Evolutionary conservation across 2,888 invertebrate genomes (phyloP).

Genomic region (Lithosia quadra): DNA sequence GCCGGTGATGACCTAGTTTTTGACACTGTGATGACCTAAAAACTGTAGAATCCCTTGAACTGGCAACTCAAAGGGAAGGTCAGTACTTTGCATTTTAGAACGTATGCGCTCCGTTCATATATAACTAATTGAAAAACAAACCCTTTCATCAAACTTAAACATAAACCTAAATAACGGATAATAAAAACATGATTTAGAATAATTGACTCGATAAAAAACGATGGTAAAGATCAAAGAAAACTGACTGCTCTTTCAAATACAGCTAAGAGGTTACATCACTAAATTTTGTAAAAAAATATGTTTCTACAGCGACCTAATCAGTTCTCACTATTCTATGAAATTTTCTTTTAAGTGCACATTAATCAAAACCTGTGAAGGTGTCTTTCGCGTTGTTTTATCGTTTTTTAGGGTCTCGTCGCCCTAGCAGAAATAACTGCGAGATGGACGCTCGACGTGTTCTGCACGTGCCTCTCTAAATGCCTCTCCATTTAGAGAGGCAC

Average conservation of each 20-base stretch:
- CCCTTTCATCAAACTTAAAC: conserved; percentile 2
- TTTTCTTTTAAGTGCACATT: background rate
- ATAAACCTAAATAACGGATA: background rate
- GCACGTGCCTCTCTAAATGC: too few species aligned
- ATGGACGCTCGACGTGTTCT: too few species aligned
- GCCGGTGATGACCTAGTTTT: background rate
- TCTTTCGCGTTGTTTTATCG: background rate
- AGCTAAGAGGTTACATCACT: conserved; percentile 2
- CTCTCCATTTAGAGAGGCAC: too few species aligned
- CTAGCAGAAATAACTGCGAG: background rate
- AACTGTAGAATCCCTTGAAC: background rate
- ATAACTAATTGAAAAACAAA: background rate
- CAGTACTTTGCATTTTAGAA: conserved; percentile 1
- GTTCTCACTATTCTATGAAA: background rate
- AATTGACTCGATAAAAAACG: conserved; percentile 4
- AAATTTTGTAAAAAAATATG: conserved; percentile 4
- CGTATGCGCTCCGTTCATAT: background rate
- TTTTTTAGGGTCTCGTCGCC: background rate
- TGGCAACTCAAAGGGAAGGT: background rate
- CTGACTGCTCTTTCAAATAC: background rate
- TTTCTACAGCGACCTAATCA: background rate
- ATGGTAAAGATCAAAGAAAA: background rate
- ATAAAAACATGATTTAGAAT: conserved; percentile 4
- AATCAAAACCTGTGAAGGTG: background rate
- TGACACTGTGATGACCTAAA: background rate